Evolutionary conservation across 2,797 vertebrate genomes (phyloP), one percentile per base, ranked within the genome.

Genomic region (Anolis apletophallus): DNA sequence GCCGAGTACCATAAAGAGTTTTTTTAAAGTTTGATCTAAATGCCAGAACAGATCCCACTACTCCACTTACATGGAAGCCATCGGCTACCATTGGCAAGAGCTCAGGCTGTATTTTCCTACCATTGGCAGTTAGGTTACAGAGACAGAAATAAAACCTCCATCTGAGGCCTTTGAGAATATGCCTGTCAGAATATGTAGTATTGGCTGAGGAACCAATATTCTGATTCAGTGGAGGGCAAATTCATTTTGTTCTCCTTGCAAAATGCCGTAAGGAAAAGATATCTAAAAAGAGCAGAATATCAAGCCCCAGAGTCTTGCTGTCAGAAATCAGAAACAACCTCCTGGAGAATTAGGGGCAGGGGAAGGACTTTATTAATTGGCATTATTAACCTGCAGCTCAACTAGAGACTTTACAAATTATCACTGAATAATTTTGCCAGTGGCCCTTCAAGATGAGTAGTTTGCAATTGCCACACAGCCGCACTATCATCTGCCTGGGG

Each of bases 281-380:
- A 46, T 6, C 13, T 68, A 23, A 50, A 67, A 32, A 5, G 16
- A 19, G 16, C 6, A 40, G 32, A 68, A 32, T 29, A n/a, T 7
- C 26, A 61, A 29, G 55, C 26, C 26, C 26, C n/a, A 23, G 55
- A 80, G 36, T 78, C 34, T 68, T 77, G 16, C 50, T 12, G 7
- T 54, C 17, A 79, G 81, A 17, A 26, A 64, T 29, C 23, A 61
- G 11, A 12, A 36, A 46, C 74, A 83, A 19, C 3, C 50, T 54
- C 29, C 17, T 34, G 10, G 7, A 84, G 57, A 79, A 84, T 79
- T 55, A 79, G 50, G 16, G 34, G 26, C 19, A 73, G 10, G 13
- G 3, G n/a, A 80, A 73, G 32, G 34, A 84, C 68, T 84, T 64
- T 64, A 79, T 79, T 87, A 80, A 87, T 64, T 64, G 29, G 40